Evolutionary conservation across 2,113 vertebrate genomes (phyloP).

Genomic region (Coptodon rendalli): DNA sequence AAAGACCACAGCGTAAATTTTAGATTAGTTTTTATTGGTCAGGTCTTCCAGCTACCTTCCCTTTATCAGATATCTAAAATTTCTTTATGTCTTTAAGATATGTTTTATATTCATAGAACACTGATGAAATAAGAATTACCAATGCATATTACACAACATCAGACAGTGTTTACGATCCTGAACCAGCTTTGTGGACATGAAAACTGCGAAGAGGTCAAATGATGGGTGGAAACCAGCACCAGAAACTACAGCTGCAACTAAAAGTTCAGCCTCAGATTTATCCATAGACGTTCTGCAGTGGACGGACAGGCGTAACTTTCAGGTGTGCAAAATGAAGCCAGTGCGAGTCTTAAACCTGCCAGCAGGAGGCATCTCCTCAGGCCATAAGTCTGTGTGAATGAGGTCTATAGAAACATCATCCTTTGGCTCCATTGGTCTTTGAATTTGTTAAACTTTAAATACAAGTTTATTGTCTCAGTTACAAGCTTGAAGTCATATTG

Average conservation of each 20-base stretch:
- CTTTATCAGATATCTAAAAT: slow-evolving; percentile 67
- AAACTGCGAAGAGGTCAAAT: not conserved
- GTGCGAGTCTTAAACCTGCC: not conserved
- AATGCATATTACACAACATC: slow-evolving; percentile 40
- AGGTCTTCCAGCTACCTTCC: slow-evolving; percentile 72
- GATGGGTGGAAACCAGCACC: not conserved
- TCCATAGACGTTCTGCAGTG: not conserved
- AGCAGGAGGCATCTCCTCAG: not conserved
- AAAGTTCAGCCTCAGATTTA: not conserved
- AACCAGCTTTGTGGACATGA: not conserved
- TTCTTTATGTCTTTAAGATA: slow-evolving; percentile 42
- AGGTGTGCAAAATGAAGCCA: not conserved
- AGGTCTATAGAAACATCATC: not conserved
- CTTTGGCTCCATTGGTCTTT: not conserved
- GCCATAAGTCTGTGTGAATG: not conserved
- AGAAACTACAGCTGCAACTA: not conserved
- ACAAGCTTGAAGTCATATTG: not conserved
- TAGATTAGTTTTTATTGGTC: slow-evolving; percentile 61
- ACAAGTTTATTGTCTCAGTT: not conserved
- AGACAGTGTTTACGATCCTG: not conserved
- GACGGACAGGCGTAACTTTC: not conserved
- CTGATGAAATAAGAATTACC: slow-evolving; percentile 17
- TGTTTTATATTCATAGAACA: slow-evolving; percentile 28
- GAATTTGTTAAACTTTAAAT: not conserved
- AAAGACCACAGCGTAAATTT: accelerated